Evolutionary conservation across 2,113 vertebrate genomes (phyloP), one percentile per base, ranked within the genome.

Genomic region (Illadopsis cleaveri): DNA sequence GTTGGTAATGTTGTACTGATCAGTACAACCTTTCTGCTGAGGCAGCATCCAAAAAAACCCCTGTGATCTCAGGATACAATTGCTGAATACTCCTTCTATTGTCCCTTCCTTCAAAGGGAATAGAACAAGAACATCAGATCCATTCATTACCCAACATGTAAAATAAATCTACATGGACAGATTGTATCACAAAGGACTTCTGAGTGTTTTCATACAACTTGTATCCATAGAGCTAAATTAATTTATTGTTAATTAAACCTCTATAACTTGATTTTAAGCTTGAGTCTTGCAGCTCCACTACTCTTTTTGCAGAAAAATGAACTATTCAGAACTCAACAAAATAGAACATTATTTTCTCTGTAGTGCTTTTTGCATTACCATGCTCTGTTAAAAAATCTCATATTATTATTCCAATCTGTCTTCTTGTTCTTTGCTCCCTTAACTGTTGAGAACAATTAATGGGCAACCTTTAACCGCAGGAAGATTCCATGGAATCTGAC

Each of bases 1-100:
- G 15, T 48, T 57, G 30, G 4, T 45, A 47, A 62, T 0, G 1
- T 25, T 71, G 22, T 31, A 53, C 20, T 0, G 1, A 22, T 21
- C 48, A 51, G 23, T 45, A 33, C 23, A 65, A 56, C 37, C 22
- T 18, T 75, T 45, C 20, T 68, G 17, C 18, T 38, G 44, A 82
- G 20, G 4, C 6, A 13, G 12, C 2, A 1, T 12, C n/a, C 16
- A 31, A 75, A 62, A 62, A 48, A 8, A 4, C 9, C 17, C 50
- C 25, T 33, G 5, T 24, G 5, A 5, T 21, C 18, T 81, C 47
- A 70, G 25, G 2, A 15, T 20, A 7, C 7, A 13, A 9, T 40
- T 76, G 33, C n/a, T 56, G 12, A 68, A 18, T 64, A 19, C 53
- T 79, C 22, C 12, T 45, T 87, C 19, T 18, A 14, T 12, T 71